Conservation (phyloP, 2,888 invertebrate species). For the Polydesmus complanatus region DNA sequence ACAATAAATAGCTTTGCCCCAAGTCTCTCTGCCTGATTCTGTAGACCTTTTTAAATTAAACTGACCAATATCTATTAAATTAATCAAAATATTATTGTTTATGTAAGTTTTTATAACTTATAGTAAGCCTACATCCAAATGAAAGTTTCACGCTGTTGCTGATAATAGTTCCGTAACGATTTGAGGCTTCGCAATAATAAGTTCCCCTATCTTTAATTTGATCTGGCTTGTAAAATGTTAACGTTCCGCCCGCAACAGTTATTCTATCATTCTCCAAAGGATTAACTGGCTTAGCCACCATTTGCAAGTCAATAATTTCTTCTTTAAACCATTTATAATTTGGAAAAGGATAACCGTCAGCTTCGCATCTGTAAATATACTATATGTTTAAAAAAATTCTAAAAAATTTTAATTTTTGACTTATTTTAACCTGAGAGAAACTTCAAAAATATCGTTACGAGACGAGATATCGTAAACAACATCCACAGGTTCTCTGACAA, state of each 20-base stretch:
- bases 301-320: constrained; percentile 63
- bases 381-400: constrained; percentile 9
- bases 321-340: constrained; percentile 81
- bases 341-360: constrained; percentile 68
- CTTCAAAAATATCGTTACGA: constrained; percentile 53
- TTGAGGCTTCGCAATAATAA: constrained; percentile 84
- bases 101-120: background rate
- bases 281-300: constrained; percentile 58
- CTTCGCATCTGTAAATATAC: constrained; percentile 34
- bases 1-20: constrained; percentile 84
- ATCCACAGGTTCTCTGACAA: constrained; percentile 68
- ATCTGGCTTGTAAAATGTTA: constrained; percentile 75
- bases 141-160: constrained; percentile 76
- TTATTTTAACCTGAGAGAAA: constrained; percentile 45
- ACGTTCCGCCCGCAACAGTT: constrained; percentile 77
- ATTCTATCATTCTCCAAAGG: constrained; percentile 58
- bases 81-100: background rate
- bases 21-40: constrained; percentile 75
- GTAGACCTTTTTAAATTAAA: constrained; percentile 74
- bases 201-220: constrained; percentile 64
- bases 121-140: constrained; percentile 49
- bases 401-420: constrained; percentile 40
- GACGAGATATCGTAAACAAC: constrained; percentile 68
- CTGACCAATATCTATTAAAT: constrained; percentile 50
- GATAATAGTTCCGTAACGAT: constrained; percentile 71